phyloP scores from a whole-genome alignment of 2,888 invertebrate genomes.

The Hyles lineata region DNA sequence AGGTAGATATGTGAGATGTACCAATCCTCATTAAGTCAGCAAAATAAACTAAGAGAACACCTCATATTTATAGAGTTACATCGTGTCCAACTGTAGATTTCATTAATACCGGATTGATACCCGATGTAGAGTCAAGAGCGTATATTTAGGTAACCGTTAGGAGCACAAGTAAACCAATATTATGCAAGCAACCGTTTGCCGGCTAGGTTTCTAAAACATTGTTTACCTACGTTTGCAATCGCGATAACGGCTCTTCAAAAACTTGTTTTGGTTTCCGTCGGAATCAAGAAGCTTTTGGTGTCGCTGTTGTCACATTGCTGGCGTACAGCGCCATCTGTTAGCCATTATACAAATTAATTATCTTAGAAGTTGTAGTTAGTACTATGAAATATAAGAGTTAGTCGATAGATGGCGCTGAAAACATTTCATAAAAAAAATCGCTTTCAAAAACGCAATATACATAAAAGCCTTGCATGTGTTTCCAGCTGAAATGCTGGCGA shows the following conservation, averaged over 20 bases:
- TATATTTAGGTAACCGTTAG: background rate
- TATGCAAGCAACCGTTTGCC: background rate
- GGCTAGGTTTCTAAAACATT: background rate
- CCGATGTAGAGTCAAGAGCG: background rate
- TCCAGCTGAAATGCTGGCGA: no score
- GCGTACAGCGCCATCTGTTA: background rate
- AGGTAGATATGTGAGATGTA: no score
- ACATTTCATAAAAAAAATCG: background rate
- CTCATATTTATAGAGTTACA: no score
- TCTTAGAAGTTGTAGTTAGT: background rate
- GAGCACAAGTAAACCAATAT: background rate
- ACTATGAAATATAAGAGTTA: background rate
- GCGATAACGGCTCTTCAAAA: constrained; percentile 11
- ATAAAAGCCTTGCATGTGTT: no score
- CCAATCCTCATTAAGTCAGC: no score
- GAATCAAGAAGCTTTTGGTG: background rate
- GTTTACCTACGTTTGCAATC: constrained; percentile 18
- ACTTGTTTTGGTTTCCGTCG: constrained; percentile 2
- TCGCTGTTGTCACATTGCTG: background rate
- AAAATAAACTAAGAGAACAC: no score
- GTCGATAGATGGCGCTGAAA: background rate
- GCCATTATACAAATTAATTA: background rate
- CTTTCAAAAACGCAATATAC: no score
- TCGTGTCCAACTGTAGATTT: background rate
- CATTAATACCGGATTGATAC: no score